phyloP scores from a whole-genome alignment of 2,797 vertebrate species.

The Pangasius sanitwongsei region DNA sequence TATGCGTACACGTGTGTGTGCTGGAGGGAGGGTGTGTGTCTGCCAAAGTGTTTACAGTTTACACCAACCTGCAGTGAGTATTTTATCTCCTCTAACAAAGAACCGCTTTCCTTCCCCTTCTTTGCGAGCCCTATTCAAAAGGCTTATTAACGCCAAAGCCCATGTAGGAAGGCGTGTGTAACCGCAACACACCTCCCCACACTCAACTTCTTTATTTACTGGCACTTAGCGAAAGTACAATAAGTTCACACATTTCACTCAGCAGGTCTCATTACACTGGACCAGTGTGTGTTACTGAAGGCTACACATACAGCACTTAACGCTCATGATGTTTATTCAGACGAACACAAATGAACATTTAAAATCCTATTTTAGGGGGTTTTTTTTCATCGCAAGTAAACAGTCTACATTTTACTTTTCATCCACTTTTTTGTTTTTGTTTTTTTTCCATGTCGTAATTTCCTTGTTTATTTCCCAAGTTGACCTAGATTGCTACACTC shows the following conservation, averaged over 20 bases:
- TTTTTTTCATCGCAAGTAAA: neutral
- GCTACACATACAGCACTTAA: neutral
- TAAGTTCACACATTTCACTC: conserved; percentile 69
- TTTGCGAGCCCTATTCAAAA: conserved; percentile 70
- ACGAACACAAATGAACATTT: neutral
- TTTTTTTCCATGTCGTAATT: neutral
- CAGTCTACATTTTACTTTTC: neutral
- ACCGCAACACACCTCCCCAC: conserved; percentile 68
- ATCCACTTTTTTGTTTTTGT: no score
- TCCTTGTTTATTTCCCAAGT: neutral
- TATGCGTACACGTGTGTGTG: neutral
- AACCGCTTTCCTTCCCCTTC: conserved; percentile 81
- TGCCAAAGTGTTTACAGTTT: conserved; percentile 57
- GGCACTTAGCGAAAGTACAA: conserved; percentile 74
- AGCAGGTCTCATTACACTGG: conserved; percentile 31
- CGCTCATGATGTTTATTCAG: neutral
- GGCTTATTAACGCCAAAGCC: conserved; percentile 63
- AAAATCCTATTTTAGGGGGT: neutral
- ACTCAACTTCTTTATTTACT: conserved; percentile 80
- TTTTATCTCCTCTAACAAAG: conserved; percentile 78
- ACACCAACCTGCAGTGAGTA: conserved; percentile 53
- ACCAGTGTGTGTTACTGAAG: neutral
- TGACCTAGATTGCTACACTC: neutral
- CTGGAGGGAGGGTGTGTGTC: conserved; percentile 28
- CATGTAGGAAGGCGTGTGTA: conserved; percentile 68